A percentile compares a stretch with the other conserved stretches of the same genome.
These are phyloP conservation scores for Ahaetulla prasina DNA, from an alignment of 2,113 vertebrate species.

Conservation along the genomic window DNA sequence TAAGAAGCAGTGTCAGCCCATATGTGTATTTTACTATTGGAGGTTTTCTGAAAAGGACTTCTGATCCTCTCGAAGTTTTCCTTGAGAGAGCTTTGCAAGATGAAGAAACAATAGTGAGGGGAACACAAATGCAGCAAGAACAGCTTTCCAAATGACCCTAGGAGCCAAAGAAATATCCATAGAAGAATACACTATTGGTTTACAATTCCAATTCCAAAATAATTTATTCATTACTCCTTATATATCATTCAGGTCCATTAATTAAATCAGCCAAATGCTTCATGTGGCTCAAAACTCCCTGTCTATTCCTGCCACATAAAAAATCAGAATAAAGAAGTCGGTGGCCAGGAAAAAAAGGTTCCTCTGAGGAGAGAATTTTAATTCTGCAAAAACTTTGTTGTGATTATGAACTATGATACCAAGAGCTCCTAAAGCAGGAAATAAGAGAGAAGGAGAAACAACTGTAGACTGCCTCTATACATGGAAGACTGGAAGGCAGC, in stretches of 20 bases:
- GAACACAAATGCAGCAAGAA: background rate
- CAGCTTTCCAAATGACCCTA: background rate
- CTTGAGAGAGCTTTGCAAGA: background rate
- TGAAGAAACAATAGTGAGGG: background rate
- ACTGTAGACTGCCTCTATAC: background rate
- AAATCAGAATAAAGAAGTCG: background rate
- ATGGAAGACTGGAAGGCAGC: background rate
- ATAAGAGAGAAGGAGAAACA: background rate
- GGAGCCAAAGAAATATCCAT: background rate
- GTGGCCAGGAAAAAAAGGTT: background rate
- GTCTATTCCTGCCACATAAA: background rate
- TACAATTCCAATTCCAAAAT: background rate
- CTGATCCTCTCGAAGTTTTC: background rate
- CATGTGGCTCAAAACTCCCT: background rate
- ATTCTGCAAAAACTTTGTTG: background rate
- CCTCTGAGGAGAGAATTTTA: background rate
- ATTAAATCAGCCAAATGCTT: background rate
- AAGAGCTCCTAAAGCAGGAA: background rate
- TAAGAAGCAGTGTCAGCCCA: background rate
- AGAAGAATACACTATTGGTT: background rate
- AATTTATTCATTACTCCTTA: background rate
- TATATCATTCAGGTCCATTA: background rate
- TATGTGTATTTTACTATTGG: conserved; percentile 6
- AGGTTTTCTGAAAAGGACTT: background rate
- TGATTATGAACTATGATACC: background rate